These are phyloP conservation scores for Eulemur coronatus DNA, from an alignment of 2,797 vertebrate species.

Conservation along the genomic window DNA sequence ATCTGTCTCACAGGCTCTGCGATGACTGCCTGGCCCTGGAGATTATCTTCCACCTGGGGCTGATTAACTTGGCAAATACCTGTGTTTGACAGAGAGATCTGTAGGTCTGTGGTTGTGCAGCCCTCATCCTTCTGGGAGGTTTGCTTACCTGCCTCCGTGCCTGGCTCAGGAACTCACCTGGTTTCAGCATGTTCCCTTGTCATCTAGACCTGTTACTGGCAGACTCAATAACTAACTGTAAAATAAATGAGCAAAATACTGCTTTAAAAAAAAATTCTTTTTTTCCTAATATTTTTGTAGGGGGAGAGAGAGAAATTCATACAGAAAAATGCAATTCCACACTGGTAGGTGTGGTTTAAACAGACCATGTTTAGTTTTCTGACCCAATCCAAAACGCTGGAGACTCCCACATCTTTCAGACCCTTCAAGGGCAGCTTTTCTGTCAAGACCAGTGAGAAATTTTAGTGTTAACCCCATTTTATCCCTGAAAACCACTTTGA, in stretches of 20 bases:
- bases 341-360: not conserved
- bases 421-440: not conserved
- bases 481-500: not conserved
- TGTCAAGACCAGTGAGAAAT: not conserved
- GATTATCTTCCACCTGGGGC: not conserved
- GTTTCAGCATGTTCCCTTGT: not conserved
- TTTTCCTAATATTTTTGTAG: not conserved
- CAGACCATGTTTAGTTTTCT: not conserved
- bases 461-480: not conserved
- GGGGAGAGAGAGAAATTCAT: not conserved
- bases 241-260: not conserved
- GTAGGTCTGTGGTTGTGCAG: not conserved
- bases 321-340: not conserved
- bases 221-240: not conserved
- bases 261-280: not conserved
- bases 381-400: not conserved
- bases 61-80: not conserved
- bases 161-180: not conserved
- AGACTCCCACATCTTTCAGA: not conserved
- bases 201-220: not conserved
- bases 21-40: not conserved
- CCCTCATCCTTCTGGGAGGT: not conserved
- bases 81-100: not conserved
- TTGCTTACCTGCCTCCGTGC: not conserved
- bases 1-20: not conserved